Conservation (phyloP, 2,888 invertebrate genomes). For the Clepsis dumicolana region DNA sequence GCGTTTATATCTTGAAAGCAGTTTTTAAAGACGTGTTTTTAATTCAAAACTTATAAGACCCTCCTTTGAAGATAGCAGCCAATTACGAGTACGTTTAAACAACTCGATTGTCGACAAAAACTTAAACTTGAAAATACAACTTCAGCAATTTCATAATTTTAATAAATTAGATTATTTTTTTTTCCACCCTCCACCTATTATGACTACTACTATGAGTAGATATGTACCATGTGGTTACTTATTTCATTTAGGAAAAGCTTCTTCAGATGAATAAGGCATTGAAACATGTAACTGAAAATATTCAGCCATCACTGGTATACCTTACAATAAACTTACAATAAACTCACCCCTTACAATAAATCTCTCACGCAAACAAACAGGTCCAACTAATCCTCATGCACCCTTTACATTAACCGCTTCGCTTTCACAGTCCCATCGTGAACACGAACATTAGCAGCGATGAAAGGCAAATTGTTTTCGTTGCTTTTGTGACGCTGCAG, state of each 20-base stretch:
- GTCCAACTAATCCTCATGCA: conserved; percentile 47
- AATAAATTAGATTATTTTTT: too few relatives aligned
- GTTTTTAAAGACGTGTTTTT: not conserved
- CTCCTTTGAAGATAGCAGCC: not conserved
- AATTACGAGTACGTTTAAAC: not conserved
- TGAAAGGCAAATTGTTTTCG: conserved; percentile 48
- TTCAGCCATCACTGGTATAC: too few relatives aligned
- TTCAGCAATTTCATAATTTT: too few relatives aligned
- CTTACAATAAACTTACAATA: too few relatives aligned
- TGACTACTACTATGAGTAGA: too few relatives aligned
- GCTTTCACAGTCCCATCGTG: conserved; percentile 44
- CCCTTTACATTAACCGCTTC: conserved; percentile 52
- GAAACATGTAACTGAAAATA: too few relatives aligned
- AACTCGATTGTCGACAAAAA: not conserved
- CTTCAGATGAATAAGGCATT: too few relatives aligned
- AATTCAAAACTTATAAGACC: not conserved
- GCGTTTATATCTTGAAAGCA: not conserved
- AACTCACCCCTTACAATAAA: conserved; percentile 4
- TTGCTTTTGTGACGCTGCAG: conserved; percentile 19
- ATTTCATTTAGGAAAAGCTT: too few relatives aligned
- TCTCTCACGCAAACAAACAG: conserved; percentile 22
- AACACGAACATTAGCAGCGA: conserved; percentile 51
- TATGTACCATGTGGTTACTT: too few relatives aligned
- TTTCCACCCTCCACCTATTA: too few relatives aligned
- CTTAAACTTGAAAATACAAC: too few relatives aligned